These are phyloP conservation scores for Embiotoca jacksoni DNA, from an alignment of 2,113 vertebrate species.

Conservation along the genomic window DNA sequence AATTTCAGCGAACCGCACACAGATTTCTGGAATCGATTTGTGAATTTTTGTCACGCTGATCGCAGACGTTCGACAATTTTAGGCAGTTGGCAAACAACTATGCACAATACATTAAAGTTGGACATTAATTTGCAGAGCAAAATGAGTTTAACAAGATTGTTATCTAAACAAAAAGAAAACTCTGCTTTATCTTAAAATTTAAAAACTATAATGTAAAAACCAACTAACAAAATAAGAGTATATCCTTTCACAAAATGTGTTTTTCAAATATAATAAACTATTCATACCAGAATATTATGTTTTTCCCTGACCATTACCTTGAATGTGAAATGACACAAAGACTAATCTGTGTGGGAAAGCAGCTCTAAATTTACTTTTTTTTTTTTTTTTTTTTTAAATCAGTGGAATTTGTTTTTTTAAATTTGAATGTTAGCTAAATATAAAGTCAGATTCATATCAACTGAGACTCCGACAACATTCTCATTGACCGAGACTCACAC, in stretches of 20 bases:
- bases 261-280: conserved; percentile 11
- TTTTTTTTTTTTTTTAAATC: too few species aligned
- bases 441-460: neutral
- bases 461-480: neutral
- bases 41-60: conserved; percentile 66
- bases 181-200: neutral
- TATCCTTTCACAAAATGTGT: neutral
- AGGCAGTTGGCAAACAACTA: conserved; percentile 81
- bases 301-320: conserved; percentile 53
- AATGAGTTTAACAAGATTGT: neutral
- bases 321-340: conserved; percentile 77
- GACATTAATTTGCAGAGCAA: conserved; percentile 57
- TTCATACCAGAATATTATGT: conserved; percentile 1
- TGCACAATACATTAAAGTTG: conserved; percentile 60
- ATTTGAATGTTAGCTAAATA: neutral
- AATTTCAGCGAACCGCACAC: conserved; percentile 23
- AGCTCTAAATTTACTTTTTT: neutral
- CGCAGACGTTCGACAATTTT: conserved; percentile 76
- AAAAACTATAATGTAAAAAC: neutral
- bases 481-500: neutral
- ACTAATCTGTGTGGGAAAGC: conserved; percentile 4
- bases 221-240: conserved; percentile 2
- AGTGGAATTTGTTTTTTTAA: too few species aligned
- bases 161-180: neutral
- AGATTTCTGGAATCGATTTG: conserved; percentile 22